Evolutionary conservation across 1,140 invertebrate genomes (phyloP).

Genomic region (Papilio polyxenes): DNA sequence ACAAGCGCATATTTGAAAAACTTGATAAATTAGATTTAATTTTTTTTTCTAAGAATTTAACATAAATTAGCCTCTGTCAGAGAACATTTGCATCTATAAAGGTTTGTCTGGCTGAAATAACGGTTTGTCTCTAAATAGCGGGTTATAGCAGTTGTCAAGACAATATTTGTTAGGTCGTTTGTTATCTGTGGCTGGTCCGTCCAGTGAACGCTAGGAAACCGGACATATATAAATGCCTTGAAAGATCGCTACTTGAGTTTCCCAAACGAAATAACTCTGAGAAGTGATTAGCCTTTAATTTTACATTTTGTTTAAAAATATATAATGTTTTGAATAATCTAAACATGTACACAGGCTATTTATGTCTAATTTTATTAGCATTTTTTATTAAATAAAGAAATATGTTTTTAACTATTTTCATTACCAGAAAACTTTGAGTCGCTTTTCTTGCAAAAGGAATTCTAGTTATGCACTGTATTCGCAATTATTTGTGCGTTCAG

Average conservation of each 20-base stretch:
- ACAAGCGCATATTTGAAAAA: background rate
- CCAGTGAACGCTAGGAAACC: background rate
- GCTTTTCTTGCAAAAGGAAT: background rate
- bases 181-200: background rate
- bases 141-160: slow-evolving; percentile 11
- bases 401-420: too few species aligned
- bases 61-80: background rate
- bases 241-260: background rate
- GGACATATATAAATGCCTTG: background rate
- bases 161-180: background rate
- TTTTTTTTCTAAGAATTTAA: background rate
- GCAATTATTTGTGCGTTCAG: background rate
- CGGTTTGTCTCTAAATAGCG: slow-evolving; percentile 7
- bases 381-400: too few species aligned
- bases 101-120: slow-evolving; percentile 28
- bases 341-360: too few species aligned
- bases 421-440: background rate
- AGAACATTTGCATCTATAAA: slow-evolving; percentile 6
- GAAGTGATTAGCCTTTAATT: background rate
- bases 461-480: background rate
- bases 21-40: background rate
- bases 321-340: too few species aligned
- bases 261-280: background rate
- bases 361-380: too few species aligned
- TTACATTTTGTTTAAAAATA: too few species aligned